Conservation (phyloP, 2,888 invertebrate genomes). For the Scelioninae gen. 1 region DNA sequence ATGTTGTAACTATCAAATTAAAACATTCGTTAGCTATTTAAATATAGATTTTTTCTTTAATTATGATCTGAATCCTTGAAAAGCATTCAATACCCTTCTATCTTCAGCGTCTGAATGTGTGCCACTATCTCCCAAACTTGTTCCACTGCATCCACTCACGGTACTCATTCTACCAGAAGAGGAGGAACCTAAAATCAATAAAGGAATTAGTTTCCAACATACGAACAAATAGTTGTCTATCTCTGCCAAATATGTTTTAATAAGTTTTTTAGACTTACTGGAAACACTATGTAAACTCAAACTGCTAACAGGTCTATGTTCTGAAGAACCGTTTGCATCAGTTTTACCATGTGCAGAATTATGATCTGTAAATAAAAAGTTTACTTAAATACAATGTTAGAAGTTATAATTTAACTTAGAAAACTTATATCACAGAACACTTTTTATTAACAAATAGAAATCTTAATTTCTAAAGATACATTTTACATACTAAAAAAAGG, state of each 20-base stretch:
- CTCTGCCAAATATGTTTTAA: background rate
- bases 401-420: too few relatives aligned
- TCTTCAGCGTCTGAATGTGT: constrained; percentile 94
- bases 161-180: constrained; percentile 93
- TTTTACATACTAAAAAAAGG: too few relatives aligned
- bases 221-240: too few relatives aligned
- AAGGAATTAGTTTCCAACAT: background rate
- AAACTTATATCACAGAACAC: too few relatives aligned
- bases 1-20: constrained; percentile 20
- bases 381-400: constrained; percentile 15
- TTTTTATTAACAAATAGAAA: too few relatives aligned
- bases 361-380: constrained; percentile 71
- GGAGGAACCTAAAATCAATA: constrained; percentile 86
- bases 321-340: too few relatives aligned
- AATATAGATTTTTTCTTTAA: background rate
- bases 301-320: constrained; percentile 89
- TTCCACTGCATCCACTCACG: constrained; percentile 89
- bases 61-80: too few relatives aligned
- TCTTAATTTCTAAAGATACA: too few relatives aligned
- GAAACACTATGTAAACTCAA: constrained; percentile 89
- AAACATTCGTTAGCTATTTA: background rate
- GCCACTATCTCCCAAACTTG: constrained; percentile 93
- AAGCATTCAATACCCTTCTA: constrained; percentile 84
- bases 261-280: constrained; percentile 83
- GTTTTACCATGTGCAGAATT: too few relatives aligned